Evolutionary conservation across 1,140 invertebrate species (phyloP).

Genomic region (Drosophila carrolli): DNA sequence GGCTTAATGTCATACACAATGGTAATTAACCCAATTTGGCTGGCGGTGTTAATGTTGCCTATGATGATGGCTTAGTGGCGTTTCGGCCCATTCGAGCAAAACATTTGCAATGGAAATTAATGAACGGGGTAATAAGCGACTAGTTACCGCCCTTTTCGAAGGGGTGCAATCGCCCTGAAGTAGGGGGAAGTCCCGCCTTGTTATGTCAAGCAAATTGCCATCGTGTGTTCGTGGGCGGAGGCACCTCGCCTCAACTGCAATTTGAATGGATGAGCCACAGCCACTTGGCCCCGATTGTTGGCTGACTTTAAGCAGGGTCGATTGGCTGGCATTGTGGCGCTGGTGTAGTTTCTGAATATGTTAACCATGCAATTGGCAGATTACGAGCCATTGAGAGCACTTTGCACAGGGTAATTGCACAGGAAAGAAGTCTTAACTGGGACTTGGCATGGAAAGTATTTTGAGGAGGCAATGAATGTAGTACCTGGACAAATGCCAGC

Average conservation of each 20-base stretch:
- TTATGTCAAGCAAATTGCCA: constrained; percentile 54
- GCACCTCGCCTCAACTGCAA: constrained; percentile 20
- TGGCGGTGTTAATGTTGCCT: constrained; percentile 54
- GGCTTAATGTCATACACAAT: constrained; percentile 61
- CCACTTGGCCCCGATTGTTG: constrained; percentile 47
- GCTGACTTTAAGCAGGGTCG: constrained; percentile 29
- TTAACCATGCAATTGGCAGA: constrained; percentile 46
- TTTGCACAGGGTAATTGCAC: constrained; percentile 8
- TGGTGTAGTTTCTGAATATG: constrained; percentile 33
- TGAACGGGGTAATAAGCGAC: constrained; percentile 43
- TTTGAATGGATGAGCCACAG: constrained; percentile 17
- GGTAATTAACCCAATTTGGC: constrained; percentile 74
- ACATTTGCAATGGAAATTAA: constrained; percentile 69
- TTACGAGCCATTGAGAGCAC: constrained; percentile 19
- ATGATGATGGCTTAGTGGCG: constrained; percentile 54
- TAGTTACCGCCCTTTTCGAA: neutral
- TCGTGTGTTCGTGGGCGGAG: constrained; percentile 30
- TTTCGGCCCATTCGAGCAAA: constrained; percentile 21
- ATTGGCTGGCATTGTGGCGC: constrained; percentile 12
- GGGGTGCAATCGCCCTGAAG: neutral
- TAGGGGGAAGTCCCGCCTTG: constrained; percentile 16
- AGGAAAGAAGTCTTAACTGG: constrained; percentile 2
- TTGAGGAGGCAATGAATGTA: neutral
- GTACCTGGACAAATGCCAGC: neutral
- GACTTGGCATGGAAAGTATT: neutral